Percentiles rank a stretch among this genome's conserved stretches.
phyloP scores from a whole-genome alignment of 2,888 invertebrate species.

The Apamea sordens region DNA sequence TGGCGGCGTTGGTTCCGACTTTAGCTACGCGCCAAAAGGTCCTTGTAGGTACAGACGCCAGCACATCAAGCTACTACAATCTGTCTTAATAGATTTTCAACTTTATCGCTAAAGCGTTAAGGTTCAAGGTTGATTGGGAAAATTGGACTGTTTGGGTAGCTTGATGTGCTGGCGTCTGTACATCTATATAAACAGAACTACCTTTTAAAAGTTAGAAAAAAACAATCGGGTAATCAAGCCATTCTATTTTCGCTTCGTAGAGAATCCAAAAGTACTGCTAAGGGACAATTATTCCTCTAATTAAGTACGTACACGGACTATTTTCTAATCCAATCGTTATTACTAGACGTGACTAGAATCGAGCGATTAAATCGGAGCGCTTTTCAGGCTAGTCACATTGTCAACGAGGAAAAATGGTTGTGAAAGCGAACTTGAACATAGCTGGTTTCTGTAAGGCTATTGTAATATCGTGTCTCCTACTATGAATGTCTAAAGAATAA shows the following conservation, averaged over 20 bases:
- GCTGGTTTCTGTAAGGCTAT: conserved; percentile 4
- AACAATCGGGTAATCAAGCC: background rate
- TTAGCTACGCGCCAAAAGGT: background rate
- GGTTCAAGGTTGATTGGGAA: no score
- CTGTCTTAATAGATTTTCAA: no score
- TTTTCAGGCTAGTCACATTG: conserved; percentile 23
- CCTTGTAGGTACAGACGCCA: background rate
- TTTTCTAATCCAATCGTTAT: conserved; percentile 49
- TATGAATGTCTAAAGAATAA: background rate
- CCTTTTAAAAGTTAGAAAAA: background rate
- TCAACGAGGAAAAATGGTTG: conserved; percentile 26
- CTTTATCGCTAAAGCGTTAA: no score
- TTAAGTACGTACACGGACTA: conserved; percentile 41
- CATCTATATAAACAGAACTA: background rate
- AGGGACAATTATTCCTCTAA: conserved; percentile 31
- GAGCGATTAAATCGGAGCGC: conserved; percentile 13
- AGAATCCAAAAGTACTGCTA: conserved; percentile 2
- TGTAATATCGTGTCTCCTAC: conserved; percentile 1
- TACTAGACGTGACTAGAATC: conserved; percentile 48
- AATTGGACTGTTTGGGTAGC: no score
- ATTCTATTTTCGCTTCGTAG: conserved; percentile 5
- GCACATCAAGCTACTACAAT: no score
- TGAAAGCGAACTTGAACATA: conserved; percentile 12
- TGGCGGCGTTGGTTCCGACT: background rate
- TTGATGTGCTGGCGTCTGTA: no score